These are phyloP conservation scores for Balearica regulorum DNA, from an alignment of 2,797 vertebrate genomes.

Conservation along the genomic window DNA sequence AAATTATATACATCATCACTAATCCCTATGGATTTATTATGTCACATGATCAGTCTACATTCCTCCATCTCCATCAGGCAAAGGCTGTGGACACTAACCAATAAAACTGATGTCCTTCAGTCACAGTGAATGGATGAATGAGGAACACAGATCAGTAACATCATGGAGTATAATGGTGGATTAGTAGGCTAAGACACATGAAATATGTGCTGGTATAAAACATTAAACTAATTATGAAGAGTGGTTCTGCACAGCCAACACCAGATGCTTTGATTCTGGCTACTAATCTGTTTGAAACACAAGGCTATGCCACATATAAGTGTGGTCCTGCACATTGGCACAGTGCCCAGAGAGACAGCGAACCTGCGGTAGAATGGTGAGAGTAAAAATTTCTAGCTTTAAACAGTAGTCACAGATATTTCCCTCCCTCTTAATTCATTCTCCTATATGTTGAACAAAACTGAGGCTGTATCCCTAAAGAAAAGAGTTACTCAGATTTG, in stretches of 20 bases:
- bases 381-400: not conserved
- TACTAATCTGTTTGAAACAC: conserved; percentile 32
- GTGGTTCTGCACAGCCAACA: conserved; percentile 48
- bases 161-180: not conserved
- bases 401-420: not conserved
- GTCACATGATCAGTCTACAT: not conserved
- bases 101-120: conserved; percentile 6
- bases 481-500: not conserved
- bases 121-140: not conserved
- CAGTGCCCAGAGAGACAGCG: not conserved
- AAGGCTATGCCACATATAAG: not conserved
- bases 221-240: conserved; percentile 59
- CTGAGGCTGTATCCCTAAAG: not conserved
- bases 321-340: not conserved
- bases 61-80: conserved; percentile 8
- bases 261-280: conserved; percentile 57
- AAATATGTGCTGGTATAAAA: conserved; percentile 42
- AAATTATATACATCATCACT: conserved; percentile 41
- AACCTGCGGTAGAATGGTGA: not conserved
- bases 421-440: not conserved
- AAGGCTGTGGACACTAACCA: not conserved
- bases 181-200: not conserved
- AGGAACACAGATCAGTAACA: not conserved
- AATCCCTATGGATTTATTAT: conserved; percentile 31
- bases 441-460: not conserved